Evolutionary conservation across 2,888 invertebrate genomes (phyloP), one percentile per base, ranked within the genome.

Genomic region (Notocelia uddmanniana): DNA sequence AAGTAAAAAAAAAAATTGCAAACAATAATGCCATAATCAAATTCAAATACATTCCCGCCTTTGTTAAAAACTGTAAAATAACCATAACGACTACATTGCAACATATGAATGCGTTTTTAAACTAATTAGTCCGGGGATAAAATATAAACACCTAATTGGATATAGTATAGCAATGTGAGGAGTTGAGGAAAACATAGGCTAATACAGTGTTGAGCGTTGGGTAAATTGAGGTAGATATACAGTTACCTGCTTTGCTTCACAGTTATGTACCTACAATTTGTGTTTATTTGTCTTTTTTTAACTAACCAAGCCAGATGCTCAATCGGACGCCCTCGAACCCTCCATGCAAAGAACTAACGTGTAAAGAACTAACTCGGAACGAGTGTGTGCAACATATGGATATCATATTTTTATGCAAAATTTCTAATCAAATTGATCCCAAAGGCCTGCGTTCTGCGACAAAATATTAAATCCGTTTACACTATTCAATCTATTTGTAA

Each of bases 31-130:
- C 34, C 31, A 21, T 52, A 50, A 19, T 63, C 21, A 52, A 19
- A 5, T 31, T 50, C 19, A 63, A 50, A 37, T 21, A 37, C 63
- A 18, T 23, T 21, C 6, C 15, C 54, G 34, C 63, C 63, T 21
- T 52, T 52, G 34, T 63, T 52, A 37, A 11, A 58, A 37, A 52
- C 26, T 50, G 21, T 34, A 37, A 9, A 45, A 60, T 34, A 54
- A 52, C 52, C 52, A 21, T 63, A 63, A 63, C 63, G 19, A 63
- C 34, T 13, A 11, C 37, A 63, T 37, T 62, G 48, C 50, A 23
- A n/a, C n/a, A n/a, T 55, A 21, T 1, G 13, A 45, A 59, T 34
- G 34, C 34, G 5, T 34, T 63, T 63, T 34, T 21, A 37, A 63
- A 63, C 50, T 63, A 63, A 63, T 63, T 63, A 63, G 52, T 10